Conservation (phyloP, 1,140 invertebrate genomes). For the Drosophila sucinea region DNA sequence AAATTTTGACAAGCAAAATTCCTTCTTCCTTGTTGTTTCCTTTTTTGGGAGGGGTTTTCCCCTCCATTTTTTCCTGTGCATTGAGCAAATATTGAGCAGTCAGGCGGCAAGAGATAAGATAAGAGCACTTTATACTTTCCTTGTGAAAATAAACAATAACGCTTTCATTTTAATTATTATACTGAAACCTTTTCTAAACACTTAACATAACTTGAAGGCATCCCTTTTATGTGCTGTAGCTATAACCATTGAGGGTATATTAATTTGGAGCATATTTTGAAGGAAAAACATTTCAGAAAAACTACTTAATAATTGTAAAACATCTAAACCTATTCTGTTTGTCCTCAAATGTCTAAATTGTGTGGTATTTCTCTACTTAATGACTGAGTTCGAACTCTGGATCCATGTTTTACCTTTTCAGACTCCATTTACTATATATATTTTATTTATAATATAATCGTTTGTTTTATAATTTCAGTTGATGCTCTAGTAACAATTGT, state of each 20-base stretch:
- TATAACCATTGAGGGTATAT: background rate
- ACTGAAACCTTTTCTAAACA: conserved; percentile 7
- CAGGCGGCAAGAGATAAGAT: conserved; percentile 63
- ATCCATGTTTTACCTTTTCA: too few species aligned
- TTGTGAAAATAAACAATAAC: conserved; percentile 29
- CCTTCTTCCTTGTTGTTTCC: conserved; percentile 17
- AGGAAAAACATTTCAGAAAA: too few species aligned
- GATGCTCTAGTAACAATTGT: too few species aligned
- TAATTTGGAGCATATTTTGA: background rate
- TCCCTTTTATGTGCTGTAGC: background rate
- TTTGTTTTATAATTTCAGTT: too few species aligned
- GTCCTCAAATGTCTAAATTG: too few species aligned
- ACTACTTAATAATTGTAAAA: too few species aligned
- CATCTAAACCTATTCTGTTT: too few species aligned
- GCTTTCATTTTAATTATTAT: conserved; percentile 8
- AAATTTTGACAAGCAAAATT: conserved; percentile 45
- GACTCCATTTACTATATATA: too few species aligned
- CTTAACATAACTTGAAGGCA: background rate
- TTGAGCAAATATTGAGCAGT: conserved; percentile 55
- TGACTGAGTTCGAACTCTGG: too few species aligned
- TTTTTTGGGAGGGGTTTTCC: background rate
- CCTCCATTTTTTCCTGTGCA: conserved; percentile 18
- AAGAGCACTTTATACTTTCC: conserved; percentile 29
- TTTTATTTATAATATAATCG: too few species aligned
- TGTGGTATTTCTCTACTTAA: too few species aligned